phyloP scores from a whole-genome alignment of 1,140 invertebrate species.

The Penaeus vannamei region DNA sequence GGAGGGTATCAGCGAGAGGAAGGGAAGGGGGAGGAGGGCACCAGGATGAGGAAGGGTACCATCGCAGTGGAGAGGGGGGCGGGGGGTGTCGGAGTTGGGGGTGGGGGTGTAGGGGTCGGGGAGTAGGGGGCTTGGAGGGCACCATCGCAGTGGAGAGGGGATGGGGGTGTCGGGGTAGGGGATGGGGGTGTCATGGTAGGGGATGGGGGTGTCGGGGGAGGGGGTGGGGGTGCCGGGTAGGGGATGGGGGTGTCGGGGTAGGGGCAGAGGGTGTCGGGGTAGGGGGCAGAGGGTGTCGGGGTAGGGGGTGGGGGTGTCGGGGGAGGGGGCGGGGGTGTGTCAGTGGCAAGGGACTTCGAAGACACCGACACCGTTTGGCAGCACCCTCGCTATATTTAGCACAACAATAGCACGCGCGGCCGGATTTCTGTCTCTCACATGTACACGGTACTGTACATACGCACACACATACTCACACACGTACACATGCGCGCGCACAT shows the following conservation, averaged over 20 bases:
- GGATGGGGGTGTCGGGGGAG: neutral
- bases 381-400: slow-evolving; percentile 46
- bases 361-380: slow-evolving; percentile 53
- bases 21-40: too few relatives aligned
- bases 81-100: neutral
- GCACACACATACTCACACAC: slow-evolving; percentile 32
- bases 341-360: slow-evolving; percentile 17
- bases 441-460: neutral
- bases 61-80: neutral
- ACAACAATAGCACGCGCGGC: slow-evolving; percentile 45
- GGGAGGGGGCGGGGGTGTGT: neutral
- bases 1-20: too few relatives aligned
- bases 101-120: neutral
- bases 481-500: slow-evolving; percentile 10
- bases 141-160: neutral
- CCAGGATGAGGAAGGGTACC: too few relatives aligned
- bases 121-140: slow-evolving; percentile 26
- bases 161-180: neutral
- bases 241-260: neutral
- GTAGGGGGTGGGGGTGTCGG: neutral
- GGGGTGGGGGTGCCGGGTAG: neutral
- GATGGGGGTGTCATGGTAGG: neutral
- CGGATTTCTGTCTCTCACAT: neutral
- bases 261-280: neutral
- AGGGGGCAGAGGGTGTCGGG: neutral